phyloP scores from a whole-genome alignment of 1,140 invertebrate genomes.

The Paraescarpia echinospica region DNA sequence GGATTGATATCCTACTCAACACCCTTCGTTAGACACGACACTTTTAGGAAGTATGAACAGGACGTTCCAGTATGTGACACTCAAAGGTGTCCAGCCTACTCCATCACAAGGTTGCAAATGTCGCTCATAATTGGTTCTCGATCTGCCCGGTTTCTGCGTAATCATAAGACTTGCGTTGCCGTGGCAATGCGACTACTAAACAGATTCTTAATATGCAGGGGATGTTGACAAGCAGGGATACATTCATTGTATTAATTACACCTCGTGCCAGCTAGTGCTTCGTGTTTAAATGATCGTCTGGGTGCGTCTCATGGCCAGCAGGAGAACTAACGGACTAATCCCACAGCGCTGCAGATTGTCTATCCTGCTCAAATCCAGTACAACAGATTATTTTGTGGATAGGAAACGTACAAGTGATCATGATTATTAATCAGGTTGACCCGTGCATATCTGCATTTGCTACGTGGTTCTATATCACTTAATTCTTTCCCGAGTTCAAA shows the following conservation, averaged over 20 bases:
- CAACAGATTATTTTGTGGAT: neutral
- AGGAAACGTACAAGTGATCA: neutral
- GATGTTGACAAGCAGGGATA: neutral
- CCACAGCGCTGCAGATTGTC: neutral
- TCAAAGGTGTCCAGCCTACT: neutral
- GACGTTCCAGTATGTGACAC: neutral
- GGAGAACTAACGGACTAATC: neutral
- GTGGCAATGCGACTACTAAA: neutral
- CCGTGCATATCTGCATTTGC: neutral
- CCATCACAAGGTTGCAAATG: neutral
- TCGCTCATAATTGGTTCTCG: neutral
- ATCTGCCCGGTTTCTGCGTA: neutral
- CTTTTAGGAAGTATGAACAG: neutral
- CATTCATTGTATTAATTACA: slow-evolving; percentile 2
- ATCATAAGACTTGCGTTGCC: neutral
- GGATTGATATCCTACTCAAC: too few species aligned
- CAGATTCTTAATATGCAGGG: neutral
- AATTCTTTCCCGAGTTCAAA: too few species aligned
- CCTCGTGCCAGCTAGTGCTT: neutral
- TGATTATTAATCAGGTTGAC: neutral
- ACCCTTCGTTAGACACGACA: neutral
- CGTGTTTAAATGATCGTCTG: neutral
- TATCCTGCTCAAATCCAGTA: neutral
- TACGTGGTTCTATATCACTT: too few species aligned
- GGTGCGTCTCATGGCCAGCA: neutral